Conservation (phyloP, 2,797 vertebrate genomes). For the Mormyrops boulengeri region DNA sequence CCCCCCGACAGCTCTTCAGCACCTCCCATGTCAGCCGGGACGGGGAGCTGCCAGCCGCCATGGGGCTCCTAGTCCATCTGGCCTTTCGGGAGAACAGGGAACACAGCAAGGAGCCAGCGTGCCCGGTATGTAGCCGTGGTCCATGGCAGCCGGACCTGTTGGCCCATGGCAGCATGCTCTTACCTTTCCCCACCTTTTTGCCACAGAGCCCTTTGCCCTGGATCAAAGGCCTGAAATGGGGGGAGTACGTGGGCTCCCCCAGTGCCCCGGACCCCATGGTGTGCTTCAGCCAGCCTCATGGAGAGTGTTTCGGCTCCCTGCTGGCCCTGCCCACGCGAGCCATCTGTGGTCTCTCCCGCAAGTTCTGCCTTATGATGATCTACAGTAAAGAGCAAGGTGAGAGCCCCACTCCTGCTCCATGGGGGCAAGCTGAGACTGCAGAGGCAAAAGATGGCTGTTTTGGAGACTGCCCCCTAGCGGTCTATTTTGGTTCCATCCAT, state of each 20-base stretch:
- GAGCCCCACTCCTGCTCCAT: neutral
- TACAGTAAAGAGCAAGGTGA: constrained; percentile 98
- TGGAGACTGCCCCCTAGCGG: neutral
- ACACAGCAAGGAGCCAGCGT: constrained; percentile 72
- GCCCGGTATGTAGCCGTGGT: constrained; percentile 63
- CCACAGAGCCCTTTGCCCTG: constrained; percentile 86
- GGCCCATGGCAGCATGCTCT: neutral
- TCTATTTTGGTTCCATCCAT: neutral
- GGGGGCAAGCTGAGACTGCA: neutral
- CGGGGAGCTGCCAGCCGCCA: constrained; percentile 88
- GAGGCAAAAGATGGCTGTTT: neutral
- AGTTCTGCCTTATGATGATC: constrained; percentile 98
- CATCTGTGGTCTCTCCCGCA: constrained; percentile 85
- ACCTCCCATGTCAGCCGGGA: constrained; percentile 78
- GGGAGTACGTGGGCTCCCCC: constrained; percentile 93
- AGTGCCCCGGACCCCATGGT: constrained; percentile 88
- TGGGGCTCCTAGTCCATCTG: constrained; percentile 91
- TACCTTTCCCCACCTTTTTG: neutral
- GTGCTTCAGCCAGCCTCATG: constrained; percentile 94
- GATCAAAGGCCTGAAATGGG: constrained; percentile 97
- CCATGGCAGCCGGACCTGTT: neutral
- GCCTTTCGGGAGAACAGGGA: constrained; percentile 91
- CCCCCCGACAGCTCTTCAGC: constrained; percentile 88
- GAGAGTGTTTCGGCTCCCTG: constrained; percentile 85
- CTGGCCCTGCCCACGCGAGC: constrained; percentile 89